Evolutionary conservation across 2,888 invertebrate species (phyloP), one percentile per base, ranked within the genome.

Genomic region (Boloria selene): DNA sequence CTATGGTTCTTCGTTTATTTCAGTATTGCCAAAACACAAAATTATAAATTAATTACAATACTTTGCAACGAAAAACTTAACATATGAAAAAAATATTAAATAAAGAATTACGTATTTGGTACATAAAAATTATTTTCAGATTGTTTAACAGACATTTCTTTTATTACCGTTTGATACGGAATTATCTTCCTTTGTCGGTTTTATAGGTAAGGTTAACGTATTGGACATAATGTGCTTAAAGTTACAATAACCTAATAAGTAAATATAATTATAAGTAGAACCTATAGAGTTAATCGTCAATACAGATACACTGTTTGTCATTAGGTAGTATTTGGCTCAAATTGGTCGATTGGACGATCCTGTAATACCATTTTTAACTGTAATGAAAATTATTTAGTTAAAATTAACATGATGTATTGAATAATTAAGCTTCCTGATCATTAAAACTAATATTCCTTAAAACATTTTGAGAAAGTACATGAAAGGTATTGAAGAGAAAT

Each of bases 261-360:
- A 56, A n/a, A 22, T 22, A 18, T n/a, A 18, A 22, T 44, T 44
- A 44, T 56, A 56, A 56, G 56, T 56, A 45, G 56, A 56, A 56
- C 44, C 44, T 17, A 17, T 56, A 38, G 31, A 16, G 7, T 47
- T 3, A 26, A 49, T 2, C 13, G 50, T 49, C 60, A 63, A 64
- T 53, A 47, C 50, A 52, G 52, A 50, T 18, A 61, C 49, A 47
- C 45, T 45, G 45, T 59, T n/a, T 53, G n/a, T 59, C 16, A 59
- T 4, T 7, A 49, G 16, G 16, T 49, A 16, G 13, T 44, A 65
- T 72, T 75, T 72, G 73, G 72, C 71, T 72, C 67, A 63, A 67
- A 61, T 74, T 72, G 70, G 69, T 74, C 70, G 69, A 51, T 64
- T 60, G 63, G 53, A 67, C 61, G 52, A 53, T 58, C 47, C 47